Evolutionary conservation across 2,797 vertebrate species (phyloP).

Genomic region (Semaprochilodus insignis): DNA sequence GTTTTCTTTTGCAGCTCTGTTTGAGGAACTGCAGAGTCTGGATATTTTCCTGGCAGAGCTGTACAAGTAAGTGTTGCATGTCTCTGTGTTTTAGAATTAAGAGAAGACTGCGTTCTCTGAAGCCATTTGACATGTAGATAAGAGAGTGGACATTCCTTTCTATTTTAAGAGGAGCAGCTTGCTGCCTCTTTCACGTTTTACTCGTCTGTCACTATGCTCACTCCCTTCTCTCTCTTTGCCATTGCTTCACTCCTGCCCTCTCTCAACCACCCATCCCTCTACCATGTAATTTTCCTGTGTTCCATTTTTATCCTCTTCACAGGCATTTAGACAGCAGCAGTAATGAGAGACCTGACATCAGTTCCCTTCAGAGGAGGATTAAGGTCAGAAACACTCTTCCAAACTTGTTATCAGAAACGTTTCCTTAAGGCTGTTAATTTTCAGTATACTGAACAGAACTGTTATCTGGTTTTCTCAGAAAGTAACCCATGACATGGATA

Average conservation of each 20-base stretch:
- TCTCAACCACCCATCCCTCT: not conserved
- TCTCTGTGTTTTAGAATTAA: not conserved
- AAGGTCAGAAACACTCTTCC: conserved; percentile 75
- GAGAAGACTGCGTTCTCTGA: conserved; percentile 3
- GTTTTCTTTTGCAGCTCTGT: conserved; percentile 82
- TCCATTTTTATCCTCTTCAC: conserved; percentile 52
- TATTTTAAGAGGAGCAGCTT: conserved; percentile 36
- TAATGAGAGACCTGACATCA: conserved; percentile 90
- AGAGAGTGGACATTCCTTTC: conserved; percentile 23
- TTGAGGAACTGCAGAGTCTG: conserved; percentile 95
- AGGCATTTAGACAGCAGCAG: conserved; percentile 93
- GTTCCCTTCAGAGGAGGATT: conserved; percentile 89
- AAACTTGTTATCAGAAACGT: not conserved
- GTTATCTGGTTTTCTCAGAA: conserved; percentile 70
- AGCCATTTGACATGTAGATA: conserved; percentile 31
- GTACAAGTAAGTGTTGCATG: conserved; percentile 86
- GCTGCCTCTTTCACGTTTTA: conserved; percentile 10
- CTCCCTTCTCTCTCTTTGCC: not conserved
- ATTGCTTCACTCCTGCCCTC: not conserved
- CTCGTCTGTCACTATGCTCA: conserved; percentile 1
- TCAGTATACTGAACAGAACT: too few species aligned
- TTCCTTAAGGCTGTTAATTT: not conserved
- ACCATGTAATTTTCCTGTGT: not conserved
- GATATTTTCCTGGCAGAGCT: conserved; percentile 95
- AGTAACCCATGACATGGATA: conserved; percentile 92